These are phyloP conservation scores for Isichthys henryi DNA, from an alignment of 2,113 vertebrate species.

Conservation along the genomic window DNA sequence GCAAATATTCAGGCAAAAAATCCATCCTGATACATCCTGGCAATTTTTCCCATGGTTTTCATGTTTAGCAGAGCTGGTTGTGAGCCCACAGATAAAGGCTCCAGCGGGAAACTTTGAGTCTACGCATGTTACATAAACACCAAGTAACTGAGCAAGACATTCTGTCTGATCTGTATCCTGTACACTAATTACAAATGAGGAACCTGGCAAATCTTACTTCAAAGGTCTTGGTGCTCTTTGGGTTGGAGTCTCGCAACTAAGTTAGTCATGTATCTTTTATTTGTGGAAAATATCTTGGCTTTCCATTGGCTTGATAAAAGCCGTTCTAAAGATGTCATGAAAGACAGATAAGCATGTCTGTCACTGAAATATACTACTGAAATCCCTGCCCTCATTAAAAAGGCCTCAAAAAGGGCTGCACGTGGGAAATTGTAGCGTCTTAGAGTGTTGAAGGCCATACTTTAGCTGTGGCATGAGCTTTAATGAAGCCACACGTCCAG, in stretches of 20 bases:
- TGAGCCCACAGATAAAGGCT: not conserved
- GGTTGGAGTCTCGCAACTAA: not conserved
- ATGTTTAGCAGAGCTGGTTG: not conserved
- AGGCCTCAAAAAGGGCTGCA: not conserved
- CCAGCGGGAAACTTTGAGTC: not conserved
- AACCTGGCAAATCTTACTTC: not conserved
- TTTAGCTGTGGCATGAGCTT: not conserved
- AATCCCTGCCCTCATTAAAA: not conserved
- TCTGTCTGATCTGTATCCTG: not conserved
- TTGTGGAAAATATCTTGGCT: not conserved
- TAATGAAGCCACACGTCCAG: not conserved
- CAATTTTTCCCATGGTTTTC: not conserved
- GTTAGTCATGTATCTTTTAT: not conserved
- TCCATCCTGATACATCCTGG: not conserved
- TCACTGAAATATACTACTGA: not conserved
- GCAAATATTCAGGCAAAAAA: too few relatives aligned
- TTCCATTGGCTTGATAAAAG: not conserved
- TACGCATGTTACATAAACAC: not conserved
- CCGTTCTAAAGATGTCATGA: not conserved
- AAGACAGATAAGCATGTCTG: not conserved
- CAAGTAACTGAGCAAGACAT: not conserved
- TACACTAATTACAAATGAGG: not conserved
- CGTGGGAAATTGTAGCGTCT: not conserved
- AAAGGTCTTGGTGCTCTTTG: not conserved
- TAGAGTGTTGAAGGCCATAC: not conserved